These are phyloP conservation scores for Ellobius talpinus DNA, from an alignment of 2,113 vertebrate genomes.

Conservation along the genomic window DNA sequence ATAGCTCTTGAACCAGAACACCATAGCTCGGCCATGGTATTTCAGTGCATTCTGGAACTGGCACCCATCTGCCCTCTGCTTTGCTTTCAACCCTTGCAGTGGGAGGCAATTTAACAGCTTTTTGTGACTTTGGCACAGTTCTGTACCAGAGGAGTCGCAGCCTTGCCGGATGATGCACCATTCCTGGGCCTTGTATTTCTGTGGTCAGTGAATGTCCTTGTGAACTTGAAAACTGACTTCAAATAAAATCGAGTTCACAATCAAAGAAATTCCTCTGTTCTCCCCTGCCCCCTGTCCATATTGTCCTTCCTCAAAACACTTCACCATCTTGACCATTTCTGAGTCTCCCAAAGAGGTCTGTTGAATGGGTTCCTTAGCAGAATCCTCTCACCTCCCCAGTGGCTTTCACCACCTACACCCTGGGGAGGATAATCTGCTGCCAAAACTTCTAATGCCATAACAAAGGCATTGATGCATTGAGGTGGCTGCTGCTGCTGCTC, in stretches of 20 bases:
- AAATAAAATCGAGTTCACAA: constrained; percentile 52
- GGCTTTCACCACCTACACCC: constrained; percentile 50
- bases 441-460: constrained; percentile 59
- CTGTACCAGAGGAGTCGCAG: background rate
- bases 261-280: constrained; percentile 29
- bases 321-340: background rate
- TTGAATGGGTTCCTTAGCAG: constrained; percentile 57
- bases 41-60: background rate
- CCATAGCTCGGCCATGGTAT: background rate
- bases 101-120: background rate
- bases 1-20: background rate
- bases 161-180: background rate
- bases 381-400: constrained; percentile 59
- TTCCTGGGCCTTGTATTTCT: background rate
- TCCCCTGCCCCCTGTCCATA: background rate
- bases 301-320: constrained; percentile 48
- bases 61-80: background rate
- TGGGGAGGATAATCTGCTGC: constrained; percentile 59
- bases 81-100: constrained; percentile 15
- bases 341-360: constrained; percentile 53
- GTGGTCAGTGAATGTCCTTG: background rate
- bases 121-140: background rate
- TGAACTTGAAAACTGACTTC: constrained; percentile 15
- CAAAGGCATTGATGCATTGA: constrained; percentile 55
- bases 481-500: constrained; percentile 13